Percentiles rank a stretch among this genome's conserved stretches.
phyloP scores from a whole-genome alignment of 1,140 invertebrate species.

The Drosophila arizonae region DNA sequence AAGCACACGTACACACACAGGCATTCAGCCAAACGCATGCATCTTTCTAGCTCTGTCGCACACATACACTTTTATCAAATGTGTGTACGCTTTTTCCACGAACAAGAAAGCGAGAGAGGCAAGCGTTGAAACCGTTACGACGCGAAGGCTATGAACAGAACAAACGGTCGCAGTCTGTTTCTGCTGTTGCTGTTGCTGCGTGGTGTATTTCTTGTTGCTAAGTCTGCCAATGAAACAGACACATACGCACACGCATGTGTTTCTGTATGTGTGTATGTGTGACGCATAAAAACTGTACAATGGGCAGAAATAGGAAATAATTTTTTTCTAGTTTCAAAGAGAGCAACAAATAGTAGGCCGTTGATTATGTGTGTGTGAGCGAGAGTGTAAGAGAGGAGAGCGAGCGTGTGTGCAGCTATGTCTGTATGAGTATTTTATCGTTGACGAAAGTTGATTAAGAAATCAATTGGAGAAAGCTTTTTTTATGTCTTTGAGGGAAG shows the following conservation, averaged over 20 bases:
- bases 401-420: neutral
- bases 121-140: conserved; percentile 67
- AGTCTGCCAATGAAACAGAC: conserved; percentile 36
- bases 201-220: conserved; percentile 65
- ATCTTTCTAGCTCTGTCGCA: conserved; percentile 62
- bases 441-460: conserved; percentile 37
- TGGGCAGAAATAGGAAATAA: conserved; percentile 31
- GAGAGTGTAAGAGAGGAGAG: neutral
- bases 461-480: conserved; percentile 24
- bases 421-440: conserved; percentile 23
- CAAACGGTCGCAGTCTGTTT: conserved; percentile 37
- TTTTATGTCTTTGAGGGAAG: neutral
- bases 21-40: conserved; percentile 34
- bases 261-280: neutral
- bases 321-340: conserved; percentile 5
- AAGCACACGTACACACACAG: conserved; percentile 15
- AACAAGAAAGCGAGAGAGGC: conserved; percentile 28
- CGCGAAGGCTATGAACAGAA: conserved; percentile 31
- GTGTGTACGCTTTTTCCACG: conserved; percentile 59
- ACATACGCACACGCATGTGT: neutral
- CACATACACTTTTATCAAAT: conserved; percentile 52
- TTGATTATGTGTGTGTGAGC: neutral
- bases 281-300: conserved; percentile 36
- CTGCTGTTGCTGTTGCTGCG: conserved; percentile 44
- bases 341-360: conserved; percentile 6